Evolutionary conservation across 2,113 vertebrate genomes (phyloP), one percentile per base, ranked within the genome.

Genomic region (Chitala chitala): DNA sequence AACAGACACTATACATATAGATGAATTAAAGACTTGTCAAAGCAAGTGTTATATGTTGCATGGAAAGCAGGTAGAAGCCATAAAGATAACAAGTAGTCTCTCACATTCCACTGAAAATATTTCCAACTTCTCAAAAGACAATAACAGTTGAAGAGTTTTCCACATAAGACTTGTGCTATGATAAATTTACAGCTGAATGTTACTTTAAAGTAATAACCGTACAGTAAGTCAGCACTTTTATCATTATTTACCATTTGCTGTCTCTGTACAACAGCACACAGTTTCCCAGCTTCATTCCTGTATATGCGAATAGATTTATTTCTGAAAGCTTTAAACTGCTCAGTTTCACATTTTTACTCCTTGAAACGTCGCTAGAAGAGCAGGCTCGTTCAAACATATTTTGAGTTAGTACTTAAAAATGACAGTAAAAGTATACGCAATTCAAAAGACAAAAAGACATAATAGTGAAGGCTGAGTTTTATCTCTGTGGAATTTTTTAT

Each of bases 31-130:
- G n/a, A n/a, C n/a, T n/a, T n/a, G n/a, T n/a, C n/a, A n/a, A 86
- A 87, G 85, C 83, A 87, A 90, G 86, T 88, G 87, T 85, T 87
- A 81, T n/a, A n/a, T n/a, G n/a, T n/a, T n/a, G 78, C 78, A 80
- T 85, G 86, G 89, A 87, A 87, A 83, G 78, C 81, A 81, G 83
- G 87, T 71, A 86, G 86, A 79, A 75, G 77, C 74, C 55, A 85
- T 88, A 84, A 86, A 86, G 79, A 81, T 85, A 82, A 87, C 82
- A 82, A 82, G 86, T 85, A 83, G 82, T 83, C 78, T 85, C 84
- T 85, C 86, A 86, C 81, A 84, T 88, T 87, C 68, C 77, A 89
- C 86, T 89, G 82, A 84, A 84, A 81, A 85, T 50, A 61, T 76
- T 59, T 26, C 29, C 59, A 72, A 42, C 69, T 69, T 51, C 74